These are phyloP conservation scores for Brenthis ino DNA, from an alignment of 2,888 invertebrate species.

Conservation along the genomic window DNA sequence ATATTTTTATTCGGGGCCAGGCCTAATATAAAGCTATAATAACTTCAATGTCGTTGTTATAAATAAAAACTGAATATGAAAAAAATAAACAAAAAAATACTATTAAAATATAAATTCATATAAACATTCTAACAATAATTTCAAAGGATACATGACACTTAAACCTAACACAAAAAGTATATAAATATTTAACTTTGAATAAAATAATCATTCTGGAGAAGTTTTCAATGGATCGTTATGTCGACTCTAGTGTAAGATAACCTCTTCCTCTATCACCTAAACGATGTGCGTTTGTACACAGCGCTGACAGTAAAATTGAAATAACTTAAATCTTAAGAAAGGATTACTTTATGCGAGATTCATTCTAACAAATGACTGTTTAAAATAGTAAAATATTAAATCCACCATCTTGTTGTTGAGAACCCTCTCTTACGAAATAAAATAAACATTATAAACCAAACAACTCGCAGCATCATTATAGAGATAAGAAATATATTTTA, in stretches of 20 bases:
- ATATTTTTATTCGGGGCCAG: background rate
- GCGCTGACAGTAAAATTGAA: conserved; percentile 38
- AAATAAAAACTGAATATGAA: no score
- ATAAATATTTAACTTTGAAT: conserved; percentile 54
- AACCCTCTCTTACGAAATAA: conserved; percentile 32
- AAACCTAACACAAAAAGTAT: conserved; percentile 31
- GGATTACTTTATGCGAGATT: conserved; percentile 28
- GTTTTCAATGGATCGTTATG: conserved; percentile 69
- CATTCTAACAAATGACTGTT: conserved; percentile 36
- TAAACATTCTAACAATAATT: conserved; percentile 22
- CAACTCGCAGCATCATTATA: conserved; percentile 31
- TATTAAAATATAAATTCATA: background rate
- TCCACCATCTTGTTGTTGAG: conserved; percentile 15
- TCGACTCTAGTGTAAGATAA: conserved; percentile 43
- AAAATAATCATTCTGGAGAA: conserved; percentile 59
- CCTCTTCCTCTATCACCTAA: conserved; percentile 37
- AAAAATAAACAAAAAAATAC: background rate
- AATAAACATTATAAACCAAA: conserved; percentile 36
- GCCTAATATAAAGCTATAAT: background rate
- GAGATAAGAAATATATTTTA: conserved; percentile 37
- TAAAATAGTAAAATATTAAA: conserved; percentile 27
- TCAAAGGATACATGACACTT: conserved; percentile 25
- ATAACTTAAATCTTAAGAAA: conserved; percentile 32
- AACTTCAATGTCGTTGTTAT: background rate
- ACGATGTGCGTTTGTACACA: conserved; percentile 57